phyloP scores from a whole-genome alignment of 2,797 vertebrate genomes.

The Ceryle rudis region DNA sequence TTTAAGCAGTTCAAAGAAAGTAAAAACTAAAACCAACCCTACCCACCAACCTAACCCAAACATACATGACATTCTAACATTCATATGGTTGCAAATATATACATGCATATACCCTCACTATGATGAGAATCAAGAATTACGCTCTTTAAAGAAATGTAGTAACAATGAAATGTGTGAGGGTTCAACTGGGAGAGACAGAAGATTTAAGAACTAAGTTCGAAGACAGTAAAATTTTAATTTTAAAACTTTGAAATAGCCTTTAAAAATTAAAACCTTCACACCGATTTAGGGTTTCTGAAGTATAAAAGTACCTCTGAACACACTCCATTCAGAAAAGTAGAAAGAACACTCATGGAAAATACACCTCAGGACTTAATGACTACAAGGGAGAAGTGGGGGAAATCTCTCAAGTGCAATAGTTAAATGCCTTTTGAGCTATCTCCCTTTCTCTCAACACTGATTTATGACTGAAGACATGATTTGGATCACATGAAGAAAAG shows the following conservation, averaged over 20 bases:
- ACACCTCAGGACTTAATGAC: neutral
- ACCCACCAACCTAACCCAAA: neutral
- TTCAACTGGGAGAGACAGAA: neutral
- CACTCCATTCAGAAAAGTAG: neutral
- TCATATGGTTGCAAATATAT: neutral
- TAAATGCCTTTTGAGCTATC: neutral
- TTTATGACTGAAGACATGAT: neutral
- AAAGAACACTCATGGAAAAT: conserved; percentile 5
- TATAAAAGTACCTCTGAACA: conserved; percentile 32
- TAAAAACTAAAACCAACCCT: neutral
- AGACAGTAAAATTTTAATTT: neutral
- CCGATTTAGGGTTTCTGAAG: conserved; percentile 14
- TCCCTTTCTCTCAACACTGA: neutral
- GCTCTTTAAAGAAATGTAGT: neutral
- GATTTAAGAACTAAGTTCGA: neutral
- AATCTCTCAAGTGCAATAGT: neutral
- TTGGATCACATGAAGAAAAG: neutral
- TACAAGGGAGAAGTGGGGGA: neutral
- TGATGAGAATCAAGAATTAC: neutral
- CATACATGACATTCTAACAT: neutral
- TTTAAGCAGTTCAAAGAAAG: neutral
- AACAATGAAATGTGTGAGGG: neutral
- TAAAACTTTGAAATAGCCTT: conserved; percentile 6
- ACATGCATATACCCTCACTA: neutral
- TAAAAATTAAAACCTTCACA: conserved; percentile 44